Conservation (phyloP, 2,113 vertebrate species). For the Anolis carolinensis region DNA sequence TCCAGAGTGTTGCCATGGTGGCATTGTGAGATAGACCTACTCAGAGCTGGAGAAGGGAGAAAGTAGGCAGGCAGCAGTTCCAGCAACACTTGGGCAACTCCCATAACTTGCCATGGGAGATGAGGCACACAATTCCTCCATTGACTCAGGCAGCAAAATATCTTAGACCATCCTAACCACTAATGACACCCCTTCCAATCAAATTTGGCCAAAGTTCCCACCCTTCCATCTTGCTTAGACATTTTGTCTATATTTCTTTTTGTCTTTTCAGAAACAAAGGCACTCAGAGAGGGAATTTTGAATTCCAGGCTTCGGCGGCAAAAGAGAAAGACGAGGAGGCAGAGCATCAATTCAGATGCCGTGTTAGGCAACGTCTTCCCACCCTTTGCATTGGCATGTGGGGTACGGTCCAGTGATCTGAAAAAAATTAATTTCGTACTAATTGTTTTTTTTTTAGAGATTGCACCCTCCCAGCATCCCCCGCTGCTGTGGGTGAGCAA, state of each 20-base stretch:
- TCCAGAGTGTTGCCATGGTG: no score
- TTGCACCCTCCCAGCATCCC: conserved; percentile 31
- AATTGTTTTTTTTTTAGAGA: conserved; percentile 58
- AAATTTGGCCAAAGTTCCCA: neutral
- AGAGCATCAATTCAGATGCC: neutral
- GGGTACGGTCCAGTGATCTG: conserved; percentile 45
- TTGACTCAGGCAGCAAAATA: no score
- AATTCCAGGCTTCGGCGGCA: neutral
- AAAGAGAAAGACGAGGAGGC: neutral
- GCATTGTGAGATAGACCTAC: no score
- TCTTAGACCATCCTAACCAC: neutral
- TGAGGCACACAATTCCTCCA: neutral
- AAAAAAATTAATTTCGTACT: conserved; percentile 70
- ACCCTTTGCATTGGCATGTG: neutral
- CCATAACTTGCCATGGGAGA: neutral
- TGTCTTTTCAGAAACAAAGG: neutral
- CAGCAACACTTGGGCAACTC: neutral
- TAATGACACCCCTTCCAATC: neutral
- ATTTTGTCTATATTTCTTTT: neutral
- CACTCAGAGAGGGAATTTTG: neutral
- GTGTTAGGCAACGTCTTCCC: conserved; percentile 7
- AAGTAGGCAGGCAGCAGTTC: no score
- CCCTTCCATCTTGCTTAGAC: no score
- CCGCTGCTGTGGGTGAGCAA: conserved; percentile 50
- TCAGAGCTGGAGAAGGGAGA: no score